phyloP scores from a whole-genome alignment of 2,113 vertebrate species.

The Seriola dumerili region DNA sequence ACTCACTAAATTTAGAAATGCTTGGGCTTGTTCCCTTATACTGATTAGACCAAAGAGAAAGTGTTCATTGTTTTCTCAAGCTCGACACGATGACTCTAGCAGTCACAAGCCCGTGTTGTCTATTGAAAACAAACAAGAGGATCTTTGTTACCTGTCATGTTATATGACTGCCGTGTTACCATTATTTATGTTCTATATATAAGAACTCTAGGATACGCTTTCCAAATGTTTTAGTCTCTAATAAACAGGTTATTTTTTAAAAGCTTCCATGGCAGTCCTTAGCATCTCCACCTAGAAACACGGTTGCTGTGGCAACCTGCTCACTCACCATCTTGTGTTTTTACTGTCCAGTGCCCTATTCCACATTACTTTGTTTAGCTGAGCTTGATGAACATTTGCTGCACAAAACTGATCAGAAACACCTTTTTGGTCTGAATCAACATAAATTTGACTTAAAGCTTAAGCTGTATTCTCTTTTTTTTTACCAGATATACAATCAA shows the following conservation, averaged over 20 bases:
- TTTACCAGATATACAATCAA: not conserved
- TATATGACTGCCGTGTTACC: not conserved
- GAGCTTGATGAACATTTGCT: constrained; percentile 65
- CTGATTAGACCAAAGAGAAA: constrained; percentile 57
- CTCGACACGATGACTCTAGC: constrained; percentile 44
- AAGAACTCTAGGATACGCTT: constrained; percentile 4
- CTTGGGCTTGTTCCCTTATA: constrained; percentile 34
- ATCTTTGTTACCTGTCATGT: constrained; percentile 42
- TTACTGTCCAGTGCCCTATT: constrained; percentile 81
- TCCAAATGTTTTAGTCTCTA: not conserved
- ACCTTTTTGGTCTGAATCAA: constrained; percentile 3
- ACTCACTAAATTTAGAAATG: constrained; percentile 74
- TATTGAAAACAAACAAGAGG: constrained; percentile 33
- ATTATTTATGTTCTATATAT: not conserved
- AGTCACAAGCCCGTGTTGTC: constrained; percentile 58
- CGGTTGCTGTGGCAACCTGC: constrained; percentile 84
- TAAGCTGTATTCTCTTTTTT: not conserved
- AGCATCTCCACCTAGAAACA: constrained; percentile 82
- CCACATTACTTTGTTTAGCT: constrained; percentile 71
- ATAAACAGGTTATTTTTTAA: constrained; percentile 38
- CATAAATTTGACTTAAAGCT: constrained; percentile 22
- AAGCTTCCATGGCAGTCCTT: constrained; percentile 61
- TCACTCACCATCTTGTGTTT: constrained; percentile 86
- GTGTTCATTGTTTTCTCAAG: constrained; percentile 62
- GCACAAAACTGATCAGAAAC: constrained; percentile 39